Base-by-base conservation (phyloP, 2,888 invertebrate species). In the Agriopis marginaria region DNA sequence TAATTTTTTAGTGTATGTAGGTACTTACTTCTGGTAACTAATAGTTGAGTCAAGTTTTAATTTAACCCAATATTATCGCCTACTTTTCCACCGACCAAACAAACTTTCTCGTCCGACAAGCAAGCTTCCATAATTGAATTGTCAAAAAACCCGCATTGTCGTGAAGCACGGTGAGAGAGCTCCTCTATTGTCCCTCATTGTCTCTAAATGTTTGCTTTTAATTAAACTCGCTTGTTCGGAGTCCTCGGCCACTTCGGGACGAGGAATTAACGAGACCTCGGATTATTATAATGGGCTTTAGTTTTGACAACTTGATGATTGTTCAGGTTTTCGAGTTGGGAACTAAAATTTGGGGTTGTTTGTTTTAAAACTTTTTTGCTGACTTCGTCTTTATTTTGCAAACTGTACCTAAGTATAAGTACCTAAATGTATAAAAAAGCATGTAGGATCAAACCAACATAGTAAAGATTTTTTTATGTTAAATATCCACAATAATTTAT, bases 161-260 rank as follows among this genome's bases (percentile, higher is more conserved):
- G 12, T 63, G 63, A 60, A 62, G 51, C 49, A 59, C 73, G 68
- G 66, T 74, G 60, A 63, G 63, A 65, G 65, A n/a, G 67, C 61
- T 68, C 73, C 66, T 71, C 75, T 75, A 77, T 80, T 82, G 79
- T 81, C 72, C 75, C 61, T 72, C 58, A 75, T 63, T 66, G 66
- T 70, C 66, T 68, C 58, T 58, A 66, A 79, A 77, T 84, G 83
- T 87, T 87, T 84, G 83, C 78, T 76, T 86, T 86, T 87, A 87
- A 87, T 87, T 87, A 86, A 85, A 82, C 79, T 77, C 79, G 79
- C 80, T 80, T 78, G 80, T 76, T 77, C 72, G 44, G 58, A 62
- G 56, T 59, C 66, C 58, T 55, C 66, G 47, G 63, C 63, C 66
- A 63, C 68, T 70, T 71, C 61, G 71, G 71, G 68, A 71, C 68